Conservation (phyloP, 2,797 vertebrate genomes). For the Mastacembelus armatus region DNA sequence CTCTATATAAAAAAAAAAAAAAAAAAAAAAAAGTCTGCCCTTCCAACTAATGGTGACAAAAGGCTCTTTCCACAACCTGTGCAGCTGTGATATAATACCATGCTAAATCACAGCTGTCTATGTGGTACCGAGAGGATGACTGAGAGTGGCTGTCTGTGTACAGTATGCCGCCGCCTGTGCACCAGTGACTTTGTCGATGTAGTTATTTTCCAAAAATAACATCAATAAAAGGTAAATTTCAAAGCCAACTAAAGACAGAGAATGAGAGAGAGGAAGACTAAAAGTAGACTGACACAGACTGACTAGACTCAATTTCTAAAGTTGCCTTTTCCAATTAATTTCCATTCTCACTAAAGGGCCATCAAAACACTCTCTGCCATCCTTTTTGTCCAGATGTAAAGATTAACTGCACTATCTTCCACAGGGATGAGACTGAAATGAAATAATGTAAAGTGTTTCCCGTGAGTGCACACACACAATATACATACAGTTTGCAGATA, state of each 20-base stretch:
- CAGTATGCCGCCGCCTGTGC: constrained; percentile 1
- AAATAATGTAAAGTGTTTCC: constrained; percentile 15
- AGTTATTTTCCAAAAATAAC: constrained; percentile 18
- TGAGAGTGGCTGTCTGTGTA: background rate
- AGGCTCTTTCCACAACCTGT: no score
- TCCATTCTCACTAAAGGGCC: constrained; percentile 4
- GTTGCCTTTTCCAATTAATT: constrained; percentile 48
- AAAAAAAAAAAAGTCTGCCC: no score
- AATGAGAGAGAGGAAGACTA: background rate
- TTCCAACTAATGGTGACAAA: no score
- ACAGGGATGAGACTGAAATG: constrained; percentile 12
- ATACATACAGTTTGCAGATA: constrained; percentile 13
- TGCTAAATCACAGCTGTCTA: no score
- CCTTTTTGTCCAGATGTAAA: constrained; percentile 24
- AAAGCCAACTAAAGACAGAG: constrained; percentile 1
- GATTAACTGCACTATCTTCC: constrained; percentile 21
- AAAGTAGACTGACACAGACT: constrained; percentile 21
- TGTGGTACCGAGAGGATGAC: background rate
- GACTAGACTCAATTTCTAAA: constrained; percentile 36
- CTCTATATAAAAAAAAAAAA: no score
- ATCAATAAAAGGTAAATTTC: constrained; percentile 36
- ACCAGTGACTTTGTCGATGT: background rate
- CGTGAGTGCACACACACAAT: constrained; percentile 19
- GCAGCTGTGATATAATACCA: no score
- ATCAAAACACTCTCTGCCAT: constrained; percentile 9